Evolutionary conservation across 2,888 invertebrate genomes (phyloP), one percentile per base, ranked within the genome.

Genomic region (Lasius fuliginosus): DNA sequence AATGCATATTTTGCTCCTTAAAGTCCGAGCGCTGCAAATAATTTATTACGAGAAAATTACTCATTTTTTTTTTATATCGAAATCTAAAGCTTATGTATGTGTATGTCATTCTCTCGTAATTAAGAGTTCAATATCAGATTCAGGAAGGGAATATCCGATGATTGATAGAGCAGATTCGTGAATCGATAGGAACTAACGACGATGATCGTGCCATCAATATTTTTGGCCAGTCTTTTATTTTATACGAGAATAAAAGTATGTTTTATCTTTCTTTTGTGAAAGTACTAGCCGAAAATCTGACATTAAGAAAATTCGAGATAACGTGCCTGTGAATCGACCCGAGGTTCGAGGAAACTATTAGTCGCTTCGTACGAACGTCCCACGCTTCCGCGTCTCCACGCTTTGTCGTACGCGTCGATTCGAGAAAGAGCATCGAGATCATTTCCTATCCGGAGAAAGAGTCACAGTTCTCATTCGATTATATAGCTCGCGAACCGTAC

Each of bases 401-500:
- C 89, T 88, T 90, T 86, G 88, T 89, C 88, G 82, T 84, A 40
- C 76, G 67, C 86, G 76, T 87, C 88, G 84, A 77, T 83, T 88
- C 88, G 84, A 60, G 42, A 84, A 77, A 83, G 67, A 58, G 82
- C 83, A 84, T 84, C 83, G 86, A n/a, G 74, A 58, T 85, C 84
- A 75, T 90, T 90, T 91, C 89, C 90, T 86, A 89, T 89, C 86
- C 85, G 82, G 75, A 69, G 86, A 89, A 83, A 85, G 84, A 82
- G 73, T 40, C 27, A 36, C 42, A 60, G 60, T 67, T 81, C 77
- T 89, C 68, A 30, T 46, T 67, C 68, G 27, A 15, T 68, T 58
- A 62, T 60, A 36, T 23, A 33, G 77, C 88, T 84, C 90, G 88
- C 87, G 86, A 87, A 84, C 84, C 87, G 69, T 84, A 88, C 86